Percentiles rank a stretch among this genome's conserved stretches.
Conservation (phyloP, 2,113 vertebrate species). For the Dicentrarchus labrax region DNA sequence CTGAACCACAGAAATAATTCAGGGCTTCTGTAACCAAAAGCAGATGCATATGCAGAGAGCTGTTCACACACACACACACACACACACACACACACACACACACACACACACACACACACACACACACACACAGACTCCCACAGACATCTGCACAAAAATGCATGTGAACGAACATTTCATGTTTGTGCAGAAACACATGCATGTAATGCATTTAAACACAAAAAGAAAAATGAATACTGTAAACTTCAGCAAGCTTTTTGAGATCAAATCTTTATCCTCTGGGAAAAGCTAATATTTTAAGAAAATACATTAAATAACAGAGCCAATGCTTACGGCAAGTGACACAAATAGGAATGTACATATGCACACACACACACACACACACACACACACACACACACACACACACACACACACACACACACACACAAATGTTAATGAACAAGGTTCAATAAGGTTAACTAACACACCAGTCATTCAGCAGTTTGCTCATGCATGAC, state of each 20-base stretch:
- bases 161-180: background rate
- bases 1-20: constrained; percentile 44
- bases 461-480: background rate
- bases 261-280: background rate
- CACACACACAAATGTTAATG: constrained; percentile 1
- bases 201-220: constrained; percentile 37
- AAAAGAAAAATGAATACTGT: constrained; percentile 33
- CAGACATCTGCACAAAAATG: constrained; percentile 15
- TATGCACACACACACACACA: background rate
- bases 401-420: background rate
- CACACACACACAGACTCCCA: background rate
- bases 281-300: constrained; percentile 6
- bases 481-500: constrained; percentile 34
- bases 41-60: constrained; percentile 62
- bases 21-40: constrained; percentile 66
- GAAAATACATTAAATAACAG: constrained; percentile 6
- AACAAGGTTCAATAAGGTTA: constrained; percentile 10
- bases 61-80: constrained; percentile 41
- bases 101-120: constrained; percentile 9
- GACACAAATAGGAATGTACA: background rate
- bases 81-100: constrained; percentile 28
- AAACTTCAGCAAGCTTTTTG: background rate
- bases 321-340: background rate
- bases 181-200: constrained; percentile 31
- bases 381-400: too few species aligned